These are phyloP conservation scores for Amiota communis DNA, from an alignment of 2,888 invertebrate species.

Conservation along the genomic window DNA sequence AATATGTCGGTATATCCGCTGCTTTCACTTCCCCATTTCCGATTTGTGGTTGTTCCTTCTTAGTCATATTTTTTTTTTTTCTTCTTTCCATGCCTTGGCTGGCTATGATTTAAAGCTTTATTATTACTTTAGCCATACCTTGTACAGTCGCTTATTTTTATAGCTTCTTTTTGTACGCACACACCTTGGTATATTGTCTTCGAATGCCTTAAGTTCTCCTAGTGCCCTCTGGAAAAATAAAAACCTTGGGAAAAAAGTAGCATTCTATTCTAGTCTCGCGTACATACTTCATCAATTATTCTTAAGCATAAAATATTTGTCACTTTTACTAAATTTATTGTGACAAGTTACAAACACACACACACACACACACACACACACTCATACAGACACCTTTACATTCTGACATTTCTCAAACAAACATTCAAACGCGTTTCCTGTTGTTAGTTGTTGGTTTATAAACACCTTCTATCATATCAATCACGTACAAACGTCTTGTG, in stretches of 20 bases:
- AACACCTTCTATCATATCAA: slow-evolving; percentile 48
- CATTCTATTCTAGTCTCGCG: slow-evolving; percentile 39
- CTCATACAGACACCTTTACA: not conserved
- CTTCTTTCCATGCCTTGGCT: slow-evolving; percentile 39
- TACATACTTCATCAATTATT: slow-evolving; percentile 68
- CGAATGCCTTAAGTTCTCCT: not conserved
- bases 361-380: slow-evolving; percentile 8
- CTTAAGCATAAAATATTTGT: slow-evolving; percentile 69
- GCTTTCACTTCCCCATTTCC: slow-evolving; percentile 59
- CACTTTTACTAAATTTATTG: slow-evolving; percentile 69
- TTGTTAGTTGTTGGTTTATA: too few relatives aligned
- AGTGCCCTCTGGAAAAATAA: too few relatives aligned
- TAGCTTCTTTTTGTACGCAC: not conserved
- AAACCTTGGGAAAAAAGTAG: too few relatives aligned
- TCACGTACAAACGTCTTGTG: slow-evolving; percentile 54
- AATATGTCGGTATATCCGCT: slow-evolving; percentile 67
- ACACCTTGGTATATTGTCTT: slow-evolving; percentile 4
- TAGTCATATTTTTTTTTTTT: not conserved
- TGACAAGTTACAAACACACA: slow-evolving; percentile 53
- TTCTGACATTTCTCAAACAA: not conserved
- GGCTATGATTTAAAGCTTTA: slow-evolving; percentile 66
- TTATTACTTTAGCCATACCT: slow-evolving; percentile 50
- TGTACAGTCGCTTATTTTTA: not conserved
- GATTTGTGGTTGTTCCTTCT: slow-evolving; percentile 25
- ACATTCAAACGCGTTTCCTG: not conserved